These are phyloP conservation scores for Hemibagrus guttatus DNA, from an alignment of 2,797 vertebrate species.

Conservation along the genomic window DNA sequence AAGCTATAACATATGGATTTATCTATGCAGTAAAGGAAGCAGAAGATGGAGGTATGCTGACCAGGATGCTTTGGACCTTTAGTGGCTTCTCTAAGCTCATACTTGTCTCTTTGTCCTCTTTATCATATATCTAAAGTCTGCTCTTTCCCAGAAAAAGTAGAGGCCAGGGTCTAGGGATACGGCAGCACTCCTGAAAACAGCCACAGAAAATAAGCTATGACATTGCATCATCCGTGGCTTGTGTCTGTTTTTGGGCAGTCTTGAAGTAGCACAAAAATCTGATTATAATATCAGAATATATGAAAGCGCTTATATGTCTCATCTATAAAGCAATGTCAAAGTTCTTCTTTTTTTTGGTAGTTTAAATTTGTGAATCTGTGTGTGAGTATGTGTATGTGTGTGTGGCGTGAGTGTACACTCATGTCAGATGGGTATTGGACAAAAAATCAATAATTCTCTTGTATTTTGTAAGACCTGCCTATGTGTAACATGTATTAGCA, in stretches of 20 bases:
- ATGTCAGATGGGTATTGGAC: slow-evolving; percentile 1
- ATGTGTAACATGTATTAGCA: slow-evolving; percentile 65
- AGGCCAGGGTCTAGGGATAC: background rate
- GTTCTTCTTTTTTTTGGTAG: background rate
- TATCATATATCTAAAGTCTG: background rate
- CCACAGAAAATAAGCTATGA: background rate
- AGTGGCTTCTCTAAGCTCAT: slow-evolving; percentile 49
- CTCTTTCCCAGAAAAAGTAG: background rate
- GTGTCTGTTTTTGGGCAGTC: background rate
- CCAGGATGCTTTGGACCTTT: slow-evolving; percentile 37
- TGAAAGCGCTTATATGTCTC: background rate
- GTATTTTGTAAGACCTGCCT: slow-evolving; percentile 62
- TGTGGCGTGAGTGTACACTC: background rate
- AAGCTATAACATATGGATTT: background rate
- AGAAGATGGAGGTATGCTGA: background rate
- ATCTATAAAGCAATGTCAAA: background rate
- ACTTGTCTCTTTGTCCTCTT: background rate
- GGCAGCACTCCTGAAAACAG: background rate
- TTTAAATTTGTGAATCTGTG: background rate
- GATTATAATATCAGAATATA: background rate
- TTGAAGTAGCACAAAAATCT: background rate
- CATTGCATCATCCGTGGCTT: background rate
- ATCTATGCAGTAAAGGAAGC: background rate
- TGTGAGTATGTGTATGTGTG: slow-evolving; percentile 12
- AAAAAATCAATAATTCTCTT: slow-evolving; percentile 51